A percentile compares a stretch with the other conserved stretches of the same genome.
phyloP scores from a whole-genome alignment of 2,113 vertebrate species.

The Lepidothrix coronata region DNA sequence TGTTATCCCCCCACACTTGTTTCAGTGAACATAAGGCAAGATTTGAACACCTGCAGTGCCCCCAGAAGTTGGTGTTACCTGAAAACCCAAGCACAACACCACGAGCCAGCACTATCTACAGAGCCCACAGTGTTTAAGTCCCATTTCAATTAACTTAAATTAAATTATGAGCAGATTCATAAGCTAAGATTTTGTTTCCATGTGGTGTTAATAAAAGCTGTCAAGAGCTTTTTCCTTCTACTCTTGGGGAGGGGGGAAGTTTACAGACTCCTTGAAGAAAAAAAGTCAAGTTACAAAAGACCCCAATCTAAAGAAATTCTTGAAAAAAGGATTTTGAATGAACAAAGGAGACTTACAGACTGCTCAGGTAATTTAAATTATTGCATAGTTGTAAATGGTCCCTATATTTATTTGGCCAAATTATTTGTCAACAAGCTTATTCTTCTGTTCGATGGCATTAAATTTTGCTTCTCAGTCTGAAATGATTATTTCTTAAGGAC shows the following conservation, averaged over 20 bases:
- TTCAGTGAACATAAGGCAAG: not conserved
- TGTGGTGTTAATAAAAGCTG: not conserved
- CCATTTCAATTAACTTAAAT: not conserved
- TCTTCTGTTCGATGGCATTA: not conserved
- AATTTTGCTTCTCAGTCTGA: not conserved
- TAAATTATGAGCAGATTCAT: not conserved
- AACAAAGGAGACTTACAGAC: not conserved
- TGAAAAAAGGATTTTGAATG: not conserved
- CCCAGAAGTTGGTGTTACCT: not conserved
- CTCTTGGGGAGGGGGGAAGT: not conserved
- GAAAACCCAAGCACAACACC: not conserved
- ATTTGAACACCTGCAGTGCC: not conserved
- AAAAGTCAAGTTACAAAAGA: not conserved
- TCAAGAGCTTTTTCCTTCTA: not conserved
- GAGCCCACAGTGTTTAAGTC: not conserved
- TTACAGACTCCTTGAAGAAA: not conserved
- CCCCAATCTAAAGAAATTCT: not conserved
- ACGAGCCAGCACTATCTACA: not conserved
- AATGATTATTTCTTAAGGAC: not conserved
- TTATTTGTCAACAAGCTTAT: not conserved
- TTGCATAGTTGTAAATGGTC: not conserved
- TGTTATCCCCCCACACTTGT: not conserved
- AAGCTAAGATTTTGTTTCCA: not conserved
- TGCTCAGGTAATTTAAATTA: not conserved
- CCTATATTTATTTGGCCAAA: not conserved